Percentiles rank a stretch among this genome's conserved stretches.
Conservation (phyloP, 2,888 invertebrate genomes). For the Xestia ashworthii region DNA sequence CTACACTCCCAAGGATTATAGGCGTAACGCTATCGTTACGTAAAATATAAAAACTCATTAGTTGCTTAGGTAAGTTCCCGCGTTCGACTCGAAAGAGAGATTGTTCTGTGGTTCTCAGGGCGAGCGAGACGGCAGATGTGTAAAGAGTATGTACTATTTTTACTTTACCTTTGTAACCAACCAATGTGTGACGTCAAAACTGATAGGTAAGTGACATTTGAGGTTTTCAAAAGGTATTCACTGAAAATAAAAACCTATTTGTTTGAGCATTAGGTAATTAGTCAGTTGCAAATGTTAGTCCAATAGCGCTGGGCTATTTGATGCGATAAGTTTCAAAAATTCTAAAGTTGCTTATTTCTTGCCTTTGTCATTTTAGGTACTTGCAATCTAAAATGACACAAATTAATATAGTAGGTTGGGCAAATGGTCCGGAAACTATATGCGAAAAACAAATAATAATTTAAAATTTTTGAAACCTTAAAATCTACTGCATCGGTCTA, state of each 20-base stretch:
- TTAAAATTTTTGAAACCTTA: too few species aligned
- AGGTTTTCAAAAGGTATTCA: conserved; percentile 39
- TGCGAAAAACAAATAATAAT: too few species aligned
- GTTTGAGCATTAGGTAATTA: conserved; percentile 23
- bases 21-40: conserved; percentile 55
- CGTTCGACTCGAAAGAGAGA: conserved; percentile 60
- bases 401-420: too few species aligned
- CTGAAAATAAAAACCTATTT: conserved; percentile 37
- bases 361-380: too few species aligned
- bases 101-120: conserved; percentile 62
- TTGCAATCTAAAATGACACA: too few species aligned
- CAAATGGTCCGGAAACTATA: too few species aligned
- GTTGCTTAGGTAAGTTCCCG: conserved; percentile 60
- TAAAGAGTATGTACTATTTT: conserved; percentile 60
- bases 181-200: conserved; percentile 47
- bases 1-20: conserved; percentile 49
- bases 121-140: conserved; percentile 54
- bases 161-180: conserved; percentile 58
- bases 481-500: too few species aligned
- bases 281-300: background rate
- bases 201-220: conserved; percentile 58
- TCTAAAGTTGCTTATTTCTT: too few species aligned
- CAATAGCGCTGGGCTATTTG: too few species aligned
- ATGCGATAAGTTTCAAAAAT: too few species aligned
- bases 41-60: conserved; percentile 64